Conservation (phyloP, 2,888 invertebrate genomes). For the Fragum whitleyi region DNA sequence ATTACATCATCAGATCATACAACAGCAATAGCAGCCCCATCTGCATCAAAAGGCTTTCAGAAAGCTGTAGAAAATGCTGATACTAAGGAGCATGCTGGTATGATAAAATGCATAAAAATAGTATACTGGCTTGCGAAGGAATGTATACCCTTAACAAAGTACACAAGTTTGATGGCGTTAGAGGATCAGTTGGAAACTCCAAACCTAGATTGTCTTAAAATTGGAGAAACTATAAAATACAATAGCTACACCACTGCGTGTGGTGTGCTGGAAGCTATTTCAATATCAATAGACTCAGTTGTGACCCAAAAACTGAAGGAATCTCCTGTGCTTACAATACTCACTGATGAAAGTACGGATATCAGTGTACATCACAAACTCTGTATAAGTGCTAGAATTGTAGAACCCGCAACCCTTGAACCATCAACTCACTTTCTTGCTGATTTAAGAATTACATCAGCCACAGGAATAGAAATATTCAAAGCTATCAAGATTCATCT, state of each 20-base stretch:
- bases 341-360: slow-evolving; percentile 56
- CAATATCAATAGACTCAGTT: slow-evolving; percentile 21
- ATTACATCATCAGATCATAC: neutral
- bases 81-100: no score
- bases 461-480: no score
- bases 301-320: slow-evolving; percentile 32
- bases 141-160: neutral
- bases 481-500: no score
- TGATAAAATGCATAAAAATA: no score
- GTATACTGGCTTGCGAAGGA: no score
- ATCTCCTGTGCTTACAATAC: slow-evolving; percentile 42
- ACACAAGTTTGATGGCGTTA: slow-evolving; percentile 26
- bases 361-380: slow-evolving; percentile 56
- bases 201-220: slow-evolving; percentile 11
- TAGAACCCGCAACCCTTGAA: slow-evolving; percentile 37
- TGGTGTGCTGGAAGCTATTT: slow-evolving; percentile 35
- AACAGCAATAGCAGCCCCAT: neutral
- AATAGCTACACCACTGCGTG: slow-evolving; percentile 30
- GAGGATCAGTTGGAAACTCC: slow-evolving; percentile 32
- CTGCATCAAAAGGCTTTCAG: neutral
- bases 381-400: slow-evolving; percentile 37
- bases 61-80: neutral
- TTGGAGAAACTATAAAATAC: slow-evolving; percentile 32
- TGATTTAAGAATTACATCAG: no score
- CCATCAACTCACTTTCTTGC: no score